Base-by-base conservation (phyloP, 64 coral and sea anemone genomes). In the Dendrophyllia cribrosa region DNA sequence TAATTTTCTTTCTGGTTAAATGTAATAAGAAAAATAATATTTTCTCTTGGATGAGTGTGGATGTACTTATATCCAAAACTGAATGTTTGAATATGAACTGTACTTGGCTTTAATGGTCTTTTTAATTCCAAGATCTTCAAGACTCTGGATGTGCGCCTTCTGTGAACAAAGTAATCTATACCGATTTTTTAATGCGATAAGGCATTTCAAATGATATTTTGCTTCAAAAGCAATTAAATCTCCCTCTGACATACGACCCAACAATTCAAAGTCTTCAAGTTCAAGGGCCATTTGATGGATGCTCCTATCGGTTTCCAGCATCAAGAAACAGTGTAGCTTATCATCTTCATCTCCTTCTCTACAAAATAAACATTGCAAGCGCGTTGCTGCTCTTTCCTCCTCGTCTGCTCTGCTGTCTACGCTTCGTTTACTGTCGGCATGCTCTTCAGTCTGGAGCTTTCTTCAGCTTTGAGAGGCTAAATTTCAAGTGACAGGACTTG, bases 371-470 rank as follows among this genome's bases (percentile, higher is more conserved):
- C 86, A 88, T n/a, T 65, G 59, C 43, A 19, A 63, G 11, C 26
- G 45, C 23, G 74, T 2, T 77, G 87, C 52, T 23, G 26, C 22
- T 59, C 16, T n/a, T n/a, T 14, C 72, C 9, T 51, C 74, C 13
- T 58, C 70, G 17, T 47, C 24, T 24, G 13, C 60, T 78, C 61
- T 72, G 21, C 45, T 61, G 55, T 66, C 53, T 7, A 62, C 58
- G 20, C 52, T 52, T 88, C 75, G 62, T 60, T 80, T 93, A 71
- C 72, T 70, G 9, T 1, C 26, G 3, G 24, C 25, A 60, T 80
- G 65, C n/a, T 93, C 74, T 60, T 88, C n/a, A n/a, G n/a, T n/a
- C n/a, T n/a, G n/a, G 46, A 43, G 91, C 84, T 93, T 88, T 93
- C 74, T 80, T 43, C 4, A 88, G 56, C 51, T 88, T 93, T 77